phyloP scores from a whole-genome alignment of 2,888 invertebrate genomes.

The Hartigia nigra region DNA sequence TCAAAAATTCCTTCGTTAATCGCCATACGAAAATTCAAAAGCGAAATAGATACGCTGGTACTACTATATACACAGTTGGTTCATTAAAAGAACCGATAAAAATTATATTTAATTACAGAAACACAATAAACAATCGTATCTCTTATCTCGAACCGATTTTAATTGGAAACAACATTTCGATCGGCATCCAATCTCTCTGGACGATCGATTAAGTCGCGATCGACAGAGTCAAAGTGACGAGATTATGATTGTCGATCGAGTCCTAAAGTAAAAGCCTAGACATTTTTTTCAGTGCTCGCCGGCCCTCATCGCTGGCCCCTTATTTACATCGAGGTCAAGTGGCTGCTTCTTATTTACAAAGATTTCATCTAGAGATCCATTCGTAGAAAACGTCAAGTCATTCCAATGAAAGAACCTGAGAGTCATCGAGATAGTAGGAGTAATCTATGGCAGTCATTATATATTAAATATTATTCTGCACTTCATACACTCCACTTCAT shows the following conservation, averaged over 20 bases:
- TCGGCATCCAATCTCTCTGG: background rate
- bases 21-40: background rate
- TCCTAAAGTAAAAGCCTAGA: background rate
- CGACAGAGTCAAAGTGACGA: no score
- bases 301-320: background rate
- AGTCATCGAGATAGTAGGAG: background rate
- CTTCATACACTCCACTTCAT: background rate
- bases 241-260: background rate
- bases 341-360: constrained; percentile 13
- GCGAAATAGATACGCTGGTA: background rate
- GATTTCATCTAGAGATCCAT: background rate
- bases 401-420: background rate
- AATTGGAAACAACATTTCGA: background rate
- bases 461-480: background rate
- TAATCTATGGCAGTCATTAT: background rate
- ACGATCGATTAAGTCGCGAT: no score
- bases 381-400: background rate
- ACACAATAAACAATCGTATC: background rate
- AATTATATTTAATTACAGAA: background rate
- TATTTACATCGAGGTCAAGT: background rate
- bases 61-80: background rate
- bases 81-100: background rate
- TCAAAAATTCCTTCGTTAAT: background rate
- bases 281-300: background rate
- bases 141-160: background rate